Conservation (phyloP, 30 jellyfish, hydroid and myxozoan species). For the Nemopilema nomurai region DNA sequence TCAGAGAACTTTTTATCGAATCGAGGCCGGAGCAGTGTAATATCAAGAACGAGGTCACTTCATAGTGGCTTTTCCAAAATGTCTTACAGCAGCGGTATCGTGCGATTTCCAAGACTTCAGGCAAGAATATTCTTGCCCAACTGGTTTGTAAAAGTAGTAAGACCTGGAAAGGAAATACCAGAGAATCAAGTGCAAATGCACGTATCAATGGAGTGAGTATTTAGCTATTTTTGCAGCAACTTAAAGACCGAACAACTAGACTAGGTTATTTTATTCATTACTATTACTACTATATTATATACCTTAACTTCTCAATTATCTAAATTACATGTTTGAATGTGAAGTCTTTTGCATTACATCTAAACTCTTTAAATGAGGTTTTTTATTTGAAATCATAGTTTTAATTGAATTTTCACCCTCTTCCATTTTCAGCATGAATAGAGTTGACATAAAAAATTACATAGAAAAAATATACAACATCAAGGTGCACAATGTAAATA, state of each 20-base stretch:
- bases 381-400: too few relatives aligned
- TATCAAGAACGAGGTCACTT: background rate
- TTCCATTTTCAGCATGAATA: conserved; percentile 80
- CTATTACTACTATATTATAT: too few relatives aligned
- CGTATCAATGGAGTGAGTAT: conserved; percentile 88
- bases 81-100: conserved; percentile 87
- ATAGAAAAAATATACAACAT: conserved; percentile 80
- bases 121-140: conserved; percentile 92
- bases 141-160: conserved; percentile 80
- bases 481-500: conserved; percentile 76
- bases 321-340: too few relatives aligned
- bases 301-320: too few relatives aligned
- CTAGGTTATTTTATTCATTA: too few relatives aligned
- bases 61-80: conserved; percentile 40
- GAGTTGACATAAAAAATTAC: conserved; percentile 77
- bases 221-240: background rate
- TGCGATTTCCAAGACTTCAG: conserved; percentile 81
- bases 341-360: too few relatives aligned
- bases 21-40: background rate
- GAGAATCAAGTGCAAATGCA: conserved; percentile 86
- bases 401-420: too few relatives aligned
- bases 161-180: conserved; percentile 78
- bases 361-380: too few relatives aligned
- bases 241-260: background rate
- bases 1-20: background rate